These are phyloP conservation scores for Rallus limicola DNA, from an alignment of 2,113 vertebrate species.

Conservation along the genomic window DNA sequence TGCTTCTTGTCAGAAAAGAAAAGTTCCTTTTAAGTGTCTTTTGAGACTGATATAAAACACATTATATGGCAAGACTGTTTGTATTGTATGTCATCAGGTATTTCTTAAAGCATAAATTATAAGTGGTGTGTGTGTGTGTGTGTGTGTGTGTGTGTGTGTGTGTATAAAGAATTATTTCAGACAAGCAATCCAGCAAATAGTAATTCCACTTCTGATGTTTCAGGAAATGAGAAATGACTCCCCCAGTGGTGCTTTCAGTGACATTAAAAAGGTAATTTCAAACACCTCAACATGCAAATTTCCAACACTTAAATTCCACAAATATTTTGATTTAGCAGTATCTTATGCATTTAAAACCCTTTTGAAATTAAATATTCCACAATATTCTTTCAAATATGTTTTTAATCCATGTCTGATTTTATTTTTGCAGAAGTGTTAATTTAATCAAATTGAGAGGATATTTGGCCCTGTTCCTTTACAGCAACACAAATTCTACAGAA, in stretches of 20 bases:
- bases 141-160: too few species aligned
- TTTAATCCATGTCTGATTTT: slow-evolving; percentile 5
- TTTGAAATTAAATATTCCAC: slow-evolving; percentile 31
- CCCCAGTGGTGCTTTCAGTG: slow-evolving; percentile 25
- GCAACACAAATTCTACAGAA: not conserved
- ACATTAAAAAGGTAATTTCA: slow-evolving; percentile 34
- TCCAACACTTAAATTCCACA: slow-evolving; percentile 26
- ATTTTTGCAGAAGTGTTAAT: not conserved
- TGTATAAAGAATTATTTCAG: slow-evolving; percentile 24
- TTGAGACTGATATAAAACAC: slow-evolving; percentile 55
- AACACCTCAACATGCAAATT: slow-evolving; percentile 39
- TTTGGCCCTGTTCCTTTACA: not conserved
- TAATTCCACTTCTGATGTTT: slow-evolving; percentile 32
- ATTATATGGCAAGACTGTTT: slow-evolving; percentile 45
- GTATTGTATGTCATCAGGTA: slow-evolving; percentile 55
- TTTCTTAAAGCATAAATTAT: slow-evolving; percentile 61
- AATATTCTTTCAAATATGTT: not conserved
- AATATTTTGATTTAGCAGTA: slow-evolving; percentile 8
- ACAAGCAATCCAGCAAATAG: slow-evolving; percentile 31
- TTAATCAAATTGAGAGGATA: not conserved
- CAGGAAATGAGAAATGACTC: slow-evolving; percentile 46
- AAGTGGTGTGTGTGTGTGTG: not conserved
- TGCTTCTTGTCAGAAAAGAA: slow-evolving; percentile 55
- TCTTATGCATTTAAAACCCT: not conserved
- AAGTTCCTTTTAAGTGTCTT: slow-evolving; percentile 52